phyloP scores from a whole-genome alignment of 2,888 invertebrate species.

The Melieria omissa region DNA sequence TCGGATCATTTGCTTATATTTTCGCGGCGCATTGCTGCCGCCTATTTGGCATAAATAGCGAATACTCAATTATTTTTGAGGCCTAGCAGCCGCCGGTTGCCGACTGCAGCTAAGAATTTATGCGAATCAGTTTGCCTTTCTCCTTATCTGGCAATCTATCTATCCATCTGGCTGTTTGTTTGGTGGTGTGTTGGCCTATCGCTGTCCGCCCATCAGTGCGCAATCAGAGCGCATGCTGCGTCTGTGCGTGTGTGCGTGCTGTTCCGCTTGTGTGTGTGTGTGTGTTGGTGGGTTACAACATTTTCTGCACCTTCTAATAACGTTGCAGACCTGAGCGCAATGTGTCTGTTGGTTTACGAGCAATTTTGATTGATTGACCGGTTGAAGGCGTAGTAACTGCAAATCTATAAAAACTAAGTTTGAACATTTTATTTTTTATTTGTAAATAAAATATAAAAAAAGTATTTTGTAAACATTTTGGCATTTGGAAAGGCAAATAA shows the following conservation, averaged over 20 bases:
- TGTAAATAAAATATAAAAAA: neutral
- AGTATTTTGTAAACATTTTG: too few species aligned
- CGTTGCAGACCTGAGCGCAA: too few species aligned
- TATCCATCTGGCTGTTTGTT: too few species aligned
- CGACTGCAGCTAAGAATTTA: neutral
- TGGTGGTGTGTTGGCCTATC: too few species aligned
- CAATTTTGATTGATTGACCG: slow-evolving; percentile 21
- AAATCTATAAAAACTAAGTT: slow-evolving; percentile 7
- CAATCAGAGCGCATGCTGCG: too few species aligned
- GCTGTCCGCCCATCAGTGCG: too few species aligned
- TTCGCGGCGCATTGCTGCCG: neutral
- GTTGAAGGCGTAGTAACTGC: slow-evolving; percentile 10
- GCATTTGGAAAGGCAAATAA: too few species aligned
- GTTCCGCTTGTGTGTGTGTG: too few species aligned
- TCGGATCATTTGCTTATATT: slow-evolving; percentile 20
- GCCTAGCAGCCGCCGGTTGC: too few species aligned
- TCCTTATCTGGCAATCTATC: neutral
- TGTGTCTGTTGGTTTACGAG: neutral
- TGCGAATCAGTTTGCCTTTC: neutral
- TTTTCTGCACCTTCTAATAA: slow-evolving; percentile 24
- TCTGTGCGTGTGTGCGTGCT: too few species aligned
- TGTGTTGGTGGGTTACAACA: slow-evolving; percentile 11
- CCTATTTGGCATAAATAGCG: neutral
- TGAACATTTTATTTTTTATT: neutral
- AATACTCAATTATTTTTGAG: neutral